Conservation (phyloP, 1,140 invertebrate genomes). For the Lepidotrigona ventralis region DNA sequence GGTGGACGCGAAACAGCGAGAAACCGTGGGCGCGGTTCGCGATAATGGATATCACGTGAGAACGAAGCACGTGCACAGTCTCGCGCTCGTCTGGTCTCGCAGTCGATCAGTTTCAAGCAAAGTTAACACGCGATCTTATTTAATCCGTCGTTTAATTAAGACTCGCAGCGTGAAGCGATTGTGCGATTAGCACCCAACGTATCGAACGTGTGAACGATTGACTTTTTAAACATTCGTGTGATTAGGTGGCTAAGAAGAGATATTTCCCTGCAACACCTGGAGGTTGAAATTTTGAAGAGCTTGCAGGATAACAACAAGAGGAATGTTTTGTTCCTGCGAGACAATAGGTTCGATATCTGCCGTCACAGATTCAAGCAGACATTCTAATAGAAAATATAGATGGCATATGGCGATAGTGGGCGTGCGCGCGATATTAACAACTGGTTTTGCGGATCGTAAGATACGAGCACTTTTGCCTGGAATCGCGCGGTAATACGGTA, state of each 20-base stretch:
- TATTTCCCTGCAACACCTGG: too few relatives aligned
- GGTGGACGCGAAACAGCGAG: slow-evolving; percentile 24
- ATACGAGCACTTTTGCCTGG: background rate
- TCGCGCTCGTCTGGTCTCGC: background rate
- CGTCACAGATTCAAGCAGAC: background rate
- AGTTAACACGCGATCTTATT: background rate
- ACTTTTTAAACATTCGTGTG: too few relatives aligned
- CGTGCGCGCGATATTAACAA: slow-evolving; percentile 17
- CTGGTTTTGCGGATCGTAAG: slow-evolving; percentile 39
- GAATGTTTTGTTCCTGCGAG: too few relatives aligned
- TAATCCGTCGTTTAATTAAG: background rate
- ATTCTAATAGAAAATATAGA: slow-evolving; percentile 19
- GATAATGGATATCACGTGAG: slow-evolving; percentile 16
- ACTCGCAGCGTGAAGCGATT: too few relatives aligned
- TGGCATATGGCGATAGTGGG: slow-evolving; percentile 13
- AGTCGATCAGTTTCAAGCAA: slow-evolving; percentile 21
- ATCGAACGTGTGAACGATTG: too few relatives aligned
- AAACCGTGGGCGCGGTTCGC: slow-evolving; percentile 15
- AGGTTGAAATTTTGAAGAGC: too few relatives aligned
- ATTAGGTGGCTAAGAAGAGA: too few relatives aligned
- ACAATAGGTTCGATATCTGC: too few relatives aligned
- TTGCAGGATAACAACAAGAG: too few relatives aligned
- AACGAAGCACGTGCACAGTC: slow-evolving; percentile 5
- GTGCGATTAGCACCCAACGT: too few relatives aligned
- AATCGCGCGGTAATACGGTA: background rate